Base-by-base conservation (phyloP, 2,797 vertebrate genomes). In the Xyrichtys novacula region DNA sequence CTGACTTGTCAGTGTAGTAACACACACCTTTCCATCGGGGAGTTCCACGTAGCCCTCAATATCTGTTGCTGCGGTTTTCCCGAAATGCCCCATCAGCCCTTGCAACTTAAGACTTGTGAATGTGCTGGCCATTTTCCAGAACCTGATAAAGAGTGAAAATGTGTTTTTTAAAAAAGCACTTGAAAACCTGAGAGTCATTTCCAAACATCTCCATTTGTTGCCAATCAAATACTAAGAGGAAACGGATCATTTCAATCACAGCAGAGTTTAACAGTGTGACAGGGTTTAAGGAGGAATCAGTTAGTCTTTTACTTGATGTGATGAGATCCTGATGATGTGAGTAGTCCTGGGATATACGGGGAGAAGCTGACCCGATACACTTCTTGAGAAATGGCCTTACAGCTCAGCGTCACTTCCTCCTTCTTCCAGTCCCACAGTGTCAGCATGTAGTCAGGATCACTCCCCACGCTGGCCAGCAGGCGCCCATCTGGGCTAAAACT, bases 351-450 rank as follows among this genome's bases (percentile, higher is more conserved):
- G 38, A 95, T 91, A 74, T 96, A 94, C 1, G 94, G 92, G 48
- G 96, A 98, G 92, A 99, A 99, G 36, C 92, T 96, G 80, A 97
- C 94, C 55, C 89, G 89, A 89, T 94, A 97, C 49, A 98, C 91
- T 7, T 98, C 96, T 86, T 97, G 96, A 29, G 96, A 95, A 83
- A 95, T 94, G 32, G 96, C 96, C 89, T 97, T 98, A 64, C 92
- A 95, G 68, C 94, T 93, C 80, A 96, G 79, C 65, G 92, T 73
- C 74, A 95, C 94, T 68, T 94, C 91, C 82, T 98, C 96, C 71
- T 95, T 89, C 74, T 85, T 96, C 98, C 98, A 99, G 44, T 96
- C 91, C 98, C 98, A 99, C 58, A 99, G 84, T 1, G 96, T 97
- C 81, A 98, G 67, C 84, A 92, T 97, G 76, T 94, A 95, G 84